Evolutionary conservation across 2,797 vertebrate species (phyloP).

Genomic region (Propithecus perrieri): DNA sequence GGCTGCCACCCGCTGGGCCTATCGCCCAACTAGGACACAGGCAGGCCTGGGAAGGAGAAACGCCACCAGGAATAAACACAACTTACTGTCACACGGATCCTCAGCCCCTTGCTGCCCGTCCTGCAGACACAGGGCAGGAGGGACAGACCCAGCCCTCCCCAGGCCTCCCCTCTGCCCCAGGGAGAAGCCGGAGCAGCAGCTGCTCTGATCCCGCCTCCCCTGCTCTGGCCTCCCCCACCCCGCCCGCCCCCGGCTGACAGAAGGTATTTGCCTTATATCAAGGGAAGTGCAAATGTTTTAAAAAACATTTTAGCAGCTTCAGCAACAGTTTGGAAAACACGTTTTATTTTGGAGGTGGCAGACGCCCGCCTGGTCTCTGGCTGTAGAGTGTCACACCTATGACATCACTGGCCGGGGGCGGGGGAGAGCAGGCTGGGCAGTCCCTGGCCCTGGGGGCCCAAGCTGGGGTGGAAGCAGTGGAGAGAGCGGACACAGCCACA

Average conservation of each 20-base stretch:
- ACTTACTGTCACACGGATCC: not conserved
- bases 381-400: conserved; percentile 56
- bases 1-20: not conserved
- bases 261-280: conserved; percentile 62
- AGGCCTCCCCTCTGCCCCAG: rapidly evolving
- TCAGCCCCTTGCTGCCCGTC: conserved; percentile 51
- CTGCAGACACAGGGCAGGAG: not conserved
- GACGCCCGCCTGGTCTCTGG: conserved; percentile 35
- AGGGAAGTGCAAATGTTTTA: conserved; percentile 30
- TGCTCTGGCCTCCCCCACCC: not conserved
- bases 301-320: conserved; percentile 60
- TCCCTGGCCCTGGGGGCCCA: not conserved
- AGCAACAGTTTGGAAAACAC: conserved; percentile 69
- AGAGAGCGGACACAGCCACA: not conserved
- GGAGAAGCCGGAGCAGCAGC: not conserved
- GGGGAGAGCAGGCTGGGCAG: not conserved
- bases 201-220: not conserved
- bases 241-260: not conserved
- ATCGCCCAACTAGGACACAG: not conserved
- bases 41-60: not conserved
- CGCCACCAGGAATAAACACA: not conserved
- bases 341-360: conserved; percentile 62
- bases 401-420: not conserved
- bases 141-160: too few species aligned
- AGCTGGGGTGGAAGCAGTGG: not conserved